A percentile compares a stretch with the other conserved stretches of the same genome.
Evolutionary conservation across 35 echinoderm and acorn worm genomes (phyloP).

Genomic region (Chiridota heheva): DNA sequence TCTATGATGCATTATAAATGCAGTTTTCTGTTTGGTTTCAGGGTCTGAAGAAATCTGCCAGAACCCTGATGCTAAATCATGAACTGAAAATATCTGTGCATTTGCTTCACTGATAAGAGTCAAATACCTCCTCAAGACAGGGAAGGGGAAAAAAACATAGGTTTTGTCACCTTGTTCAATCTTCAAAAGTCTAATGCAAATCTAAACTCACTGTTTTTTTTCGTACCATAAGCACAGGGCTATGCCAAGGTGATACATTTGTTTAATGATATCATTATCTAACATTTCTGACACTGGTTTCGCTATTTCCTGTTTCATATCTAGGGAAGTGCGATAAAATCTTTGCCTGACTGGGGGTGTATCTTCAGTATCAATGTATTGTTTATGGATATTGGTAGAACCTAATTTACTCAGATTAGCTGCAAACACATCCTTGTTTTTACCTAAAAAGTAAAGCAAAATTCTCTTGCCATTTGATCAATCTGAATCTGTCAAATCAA

Average conservation of each 20-base stretch:
- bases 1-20: slow-evolving; percentile 32
- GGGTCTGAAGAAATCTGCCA: slow-evolving; percentile 37
- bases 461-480: no score
- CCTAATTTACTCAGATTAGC: no score
- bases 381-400: no score
- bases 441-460: no score
- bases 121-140: slow-evolving; percentile 44
- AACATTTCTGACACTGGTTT: slow-evolving; percentile 11
- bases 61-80: slow-evolving; percentile 40
- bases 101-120: slow-evolving; percentile 32
- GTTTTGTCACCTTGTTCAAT: slow-evolving; percentile 9
- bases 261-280: slow-evolving; percentile 24
- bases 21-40: slow-evolving; percentile 15
- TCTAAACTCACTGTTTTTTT: slow-evolving; percentile 21
- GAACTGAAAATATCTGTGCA: slow-evolving; percentile 36
- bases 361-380: no score
- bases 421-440: no score
- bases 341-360: no score
- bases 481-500: no score
- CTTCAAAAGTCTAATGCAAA: slow-evolving; percentile 13
- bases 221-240: slow-evolving; percentile 10
- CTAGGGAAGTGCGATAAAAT: no score
- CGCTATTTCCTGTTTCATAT: no score
- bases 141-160: slow-evolving; percentile 30
- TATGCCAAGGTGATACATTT: slow-evolving; percentile 5